phyloP scores from a whole-genome alignment of 1,140 invertebrate genomes.

The Phymorhynchus buccinoides region DNA sequence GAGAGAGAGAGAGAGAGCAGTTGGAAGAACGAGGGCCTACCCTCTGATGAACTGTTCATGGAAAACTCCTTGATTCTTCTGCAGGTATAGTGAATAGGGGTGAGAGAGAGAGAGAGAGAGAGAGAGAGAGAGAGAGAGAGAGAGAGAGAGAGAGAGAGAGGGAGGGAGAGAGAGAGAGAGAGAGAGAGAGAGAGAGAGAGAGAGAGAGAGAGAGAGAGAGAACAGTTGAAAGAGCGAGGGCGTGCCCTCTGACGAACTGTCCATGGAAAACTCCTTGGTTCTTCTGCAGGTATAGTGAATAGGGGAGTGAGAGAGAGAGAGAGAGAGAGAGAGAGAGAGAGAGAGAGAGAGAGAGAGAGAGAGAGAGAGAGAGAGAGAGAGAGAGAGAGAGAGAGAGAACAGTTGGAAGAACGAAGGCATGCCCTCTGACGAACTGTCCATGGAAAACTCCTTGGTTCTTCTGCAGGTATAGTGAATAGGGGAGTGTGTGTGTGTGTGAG shows the following conservation, averaged over 20 bases:
- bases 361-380: not conserved
- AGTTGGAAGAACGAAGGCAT: conserved; percentile 90
- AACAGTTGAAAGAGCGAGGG: conserved; percentile 87
- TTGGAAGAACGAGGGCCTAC: conserved; percentile 90
- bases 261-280: conserved; percentile 87
- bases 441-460: too few relatives aligned
- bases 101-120: not conserved
- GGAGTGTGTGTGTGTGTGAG: not conserved
- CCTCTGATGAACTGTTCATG: conserved; percentile 84
- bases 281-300: conserved; percentile 85
- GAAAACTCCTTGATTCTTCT: too few relatives aligned
- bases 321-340: not conserved
- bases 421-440: conserved; percentile 83
- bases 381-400: conserved; percentile 89
- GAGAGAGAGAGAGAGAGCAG: conserved; percentile 82
- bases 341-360: conserved; percentile 60
- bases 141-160: too few relatives aligned
- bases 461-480: too few relatives aligned
- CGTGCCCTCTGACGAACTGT: conserved; percentile 84
- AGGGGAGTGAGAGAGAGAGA: too few relatives aligned
- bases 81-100: too few relatives aligned
- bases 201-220: too few relatives aligned
- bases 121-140: too few relatives aligned
- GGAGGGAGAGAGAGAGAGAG: too few relatives aligned
- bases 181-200: too few relatives aligned